These are phyloP conservation scores for Toxonevra muliebris DNA, from an alignment of 2,888 invertebrate species.

Conservation along the genomic window DNA sequence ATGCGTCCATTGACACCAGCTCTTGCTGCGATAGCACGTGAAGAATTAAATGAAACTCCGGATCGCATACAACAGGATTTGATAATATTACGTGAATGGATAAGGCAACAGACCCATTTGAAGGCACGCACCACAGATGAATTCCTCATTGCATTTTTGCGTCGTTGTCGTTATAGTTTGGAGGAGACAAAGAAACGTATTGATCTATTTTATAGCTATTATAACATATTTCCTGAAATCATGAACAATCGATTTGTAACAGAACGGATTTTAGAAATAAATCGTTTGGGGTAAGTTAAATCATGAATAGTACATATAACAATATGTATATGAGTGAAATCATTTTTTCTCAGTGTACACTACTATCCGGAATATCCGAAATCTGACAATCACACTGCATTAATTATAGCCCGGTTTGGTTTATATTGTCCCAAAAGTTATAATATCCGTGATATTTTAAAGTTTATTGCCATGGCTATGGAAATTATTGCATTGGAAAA, in stretches of 20 bases:
- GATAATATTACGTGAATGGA: constrained; percentile 66
- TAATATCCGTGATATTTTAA: constrained; percentile 51
- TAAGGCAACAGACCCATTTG: constrained; percentile 67
- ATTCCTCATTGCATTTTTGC: constrained; percentile 53
- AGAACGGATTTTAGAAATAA: constrained; percentile 49
- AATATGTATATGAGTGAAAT: neutral
- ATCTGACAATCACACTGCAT: constrained; percentile 49
- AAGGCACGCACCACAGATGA: constrained; percentile 57
- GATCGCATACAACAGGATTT: constrained; percentile 64
- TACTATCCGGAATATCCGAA: constrained; percentile 54
- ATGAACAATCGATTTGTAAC: constrained; percentile 50
- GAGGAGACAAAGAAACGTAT: constrained; percentile 56
- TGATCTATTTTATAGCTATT: constrained; percentile 51
- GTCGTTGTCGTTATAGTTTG: constrained; percentile 54
- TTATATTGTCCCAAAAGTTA: constrained; percentile 51
- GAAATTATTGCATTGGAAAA: constrained; percentile 55
- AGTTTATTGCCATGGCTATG: constrained; percentile 53
- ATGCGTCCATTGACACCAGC: constrained; percentile 54
- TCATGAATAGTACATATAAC: neutral
- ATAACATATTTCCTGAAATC: constrained; percentile 53
- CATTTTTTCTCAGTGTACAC: constrained; percentile 38
- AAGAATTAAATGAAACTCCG: constrained; percentile 66
- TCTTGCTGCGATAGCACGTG: constrained; percentile 60
- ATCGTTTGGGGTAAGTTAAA: constrained; percentile 51
- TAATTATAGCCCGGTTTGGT: constrained; percentile 53